Base-by-base conservation (phyloP, 2,113 vertebrate genomes). In the Urocitellus parryii region DNA sequence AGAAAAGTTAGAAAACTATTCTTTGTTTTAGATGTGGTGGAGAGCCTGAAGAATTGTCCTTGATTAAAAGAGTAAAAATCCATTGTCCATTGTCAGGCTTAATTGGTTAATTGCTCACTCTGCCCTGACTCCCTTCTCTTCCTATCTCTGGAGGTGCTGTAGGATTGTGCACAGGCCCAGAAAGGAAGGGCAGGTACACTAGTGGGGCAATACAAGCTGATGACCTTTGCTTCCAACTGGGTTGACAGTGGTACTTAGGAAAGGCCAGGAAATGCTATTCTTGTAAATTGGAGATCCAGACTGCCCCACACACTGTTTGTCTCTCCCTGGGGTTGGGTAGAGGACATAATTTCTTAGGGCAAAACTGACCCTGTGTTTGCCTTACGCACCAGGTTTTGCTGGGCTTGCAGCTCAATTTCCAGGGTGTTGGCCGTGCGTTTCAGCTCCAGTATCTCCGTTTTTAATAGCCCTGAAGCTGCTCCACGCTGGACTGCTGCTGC, bases 361-460 rank as follows among this genome's bases (percentile, higher is more conserved):
- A 25, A 22, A 81, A 29, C 51, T 8, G 37, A n/a, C 51, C 29
- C 45, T 12, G 16, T 51, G n/a, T 90, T 68, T 48, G 51, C 51
- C 18, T 34, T 56, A 93, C 96, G 2, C 27, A 98, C 98, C 99
- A 99, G 97, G 96, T 97, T 99, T 42, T 97, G 93, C 89, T 99
- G 98, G 2, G 99, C 99, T 97, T 99, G 99, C 29, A 99, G 98
- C 88, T 99, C 99, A 3, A 99, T 99, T 97, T 99, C 98, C 97
- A 99, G 98, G 11, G 94, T 1, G 87, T 99, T 99, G 88, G 99
- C 96, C 1, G 94, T 99, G 53, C 99, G 99, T 96, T 98, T 99
- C 51, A 99, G 98, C 12, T 99, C 99, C 5, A 18, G 98, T 93
- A 99, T 97, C 96, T 99, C 98, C 0, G 5, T 95, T 77, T 95